Evolutionary conservation across 2,888 invertebrate species (phyloP), one percentile per base, ranked within the genome.

Genomic region (Rotaria sp.): DNA sequence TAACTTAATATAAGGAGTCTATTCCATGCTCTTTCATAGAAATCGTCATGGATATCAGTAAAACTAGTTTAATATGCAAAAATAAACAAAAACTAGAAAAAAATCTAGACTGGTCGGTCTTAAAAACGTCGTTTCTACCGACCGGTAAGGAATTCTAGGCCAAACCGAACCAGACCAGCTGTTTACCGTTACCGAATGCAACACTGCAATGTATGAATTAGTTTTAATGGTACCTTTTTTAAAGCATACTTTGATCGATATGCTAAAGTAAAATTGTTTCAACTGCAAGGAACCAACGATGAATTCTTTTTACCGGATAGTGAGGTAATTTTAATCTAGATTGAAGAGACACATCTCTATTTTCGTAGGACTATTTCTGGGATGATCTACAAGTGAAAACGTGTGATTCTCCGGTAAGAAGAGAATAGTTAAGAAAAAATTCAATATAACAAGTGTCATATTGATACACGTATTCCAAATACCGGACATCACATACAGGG

Each of bases 231-330:
- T 57, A 4, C 26, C 24, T 41, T 24, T 18, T 24, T n/a, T 50
- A 24, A 80, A 90, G 90, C 88, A 4, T 90, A 90, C 87, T 89
- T 89, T 48, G 88, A 88, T 85, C 88, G 89, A 38, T 89, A 88
- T 75, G 88, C 57, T 48, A 89, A 89, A 85, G 89, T 89, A 4
- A 89, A 89, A 86, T 85, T 85, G 7, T 85, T 89, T 13, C 88
- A 89, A 13, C 88, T 89, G 24, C 88, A 88, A 50, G 89, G 89
- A 1, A 88, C 88, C 5, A 89, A 89, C 3, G 90, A 90, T 85
- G 90, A 90, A 85, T 89, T 89, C 87, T 90, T 90, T 87, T 88
- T 89, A 84, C 88, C 89, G 0, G 90, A 90, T 84, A 89, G 89
- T 86, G 88, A 67, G 35, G 67, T 67, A 38, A 18, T 4, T 26